Percentiles rank a stretch among this genome's conserved stretches.
Evolutionary conservation across 2,888 invertebrate species (phyloP).

Genomic region (Agonopterix arenella): DNA sequence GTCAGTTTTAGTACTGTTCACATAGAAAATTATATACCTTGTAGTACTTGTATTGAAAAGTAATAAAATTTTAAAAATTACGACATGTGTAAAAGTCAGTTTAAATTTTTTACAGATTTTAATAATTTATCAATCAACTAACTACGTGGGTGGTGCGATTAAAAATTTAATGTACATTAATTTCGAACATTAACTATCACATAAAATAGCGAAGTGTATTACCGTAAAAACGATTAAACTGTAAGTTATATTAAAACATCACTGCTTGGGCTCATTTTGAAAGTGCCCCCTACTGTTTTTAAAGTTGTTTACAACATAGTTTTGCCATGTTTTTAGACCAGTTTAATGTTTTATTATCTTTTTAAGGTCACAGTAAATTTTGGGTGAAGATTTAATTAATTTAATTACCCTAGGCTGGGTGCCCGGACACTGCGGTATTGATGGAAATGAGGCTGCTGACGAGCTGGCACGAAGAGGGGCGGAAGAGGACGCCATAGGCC

Average conservation of each 20-base stretch:
- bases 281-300: not conserved
- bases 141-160: constrained; percentile 4
- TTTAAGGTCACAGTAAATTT: not conserved
- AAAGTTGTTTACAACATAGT: not conserved
- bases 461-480: too few relatives aligned
- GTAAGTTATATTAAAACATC: not conserved
- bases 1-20: too few relatives aligned
- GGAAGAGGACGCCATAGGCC: too few relatives aligned
- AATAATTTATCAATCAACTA: not conserved
- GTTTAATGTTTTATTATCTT: not conserved
- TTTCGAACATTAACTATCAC: constrained; percentile 2
- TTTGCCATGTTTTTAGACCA: not conserved
- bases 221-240: not conserved
- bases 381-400: not conserved
- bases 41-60: too few relatives aligned
- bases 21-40: too few relatives aligned
- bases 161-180: not conserved
- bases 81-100: too few relatives aligned
- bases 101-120: too few relatives aligned
- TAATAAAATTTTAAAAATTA: too few relatives aligned
- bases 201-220: constrained; percentile 3
- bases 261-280: not conserved
- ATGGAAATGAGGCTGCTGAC: too few relatives aligned
- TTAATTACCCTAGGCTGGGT: too few relatives aligned
- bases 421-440: too few relatives aligned